phyloP scores from a whole-genome alignment of 2,797 vertebrate genomes.

The Melanotaenia pygmaea region DNA sequence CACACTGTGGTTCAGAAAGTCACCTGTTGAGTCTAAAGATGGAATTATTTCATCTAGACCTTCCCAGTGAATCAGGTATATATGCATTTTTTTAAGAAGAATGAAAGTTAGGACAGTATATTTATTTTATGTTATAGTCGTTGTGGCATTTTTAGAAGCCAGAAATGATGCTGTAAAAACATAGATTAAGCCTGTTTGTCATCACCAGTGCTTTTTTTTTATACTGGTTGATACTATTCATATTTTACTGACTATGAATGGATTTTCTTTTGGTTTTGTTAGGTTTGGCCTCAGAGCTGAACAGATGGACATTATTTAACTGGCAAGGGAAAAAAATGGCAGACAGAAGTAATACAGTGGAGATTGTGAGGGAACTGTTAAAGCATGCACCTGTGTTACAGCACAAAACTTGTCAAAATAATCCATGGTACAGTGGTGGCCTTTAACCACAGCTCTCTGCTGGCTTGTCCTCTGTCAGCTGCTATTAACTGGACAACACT shows the following conservation, averaged over 20 bases:
- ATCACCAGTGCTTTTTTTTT: not conserved
- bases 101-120: too few species aligned
- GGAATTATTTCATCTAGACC: not conserved
- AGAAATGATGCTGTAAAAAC: not conserved
- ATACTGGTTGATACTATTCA: not conserved
- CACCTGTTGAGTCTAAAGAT: too few species aligned
- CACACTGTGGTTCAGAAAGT: too few species aligned
- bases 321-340: not conserved
- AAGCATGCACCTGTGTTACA: not conserved
- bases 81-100: not conserved
- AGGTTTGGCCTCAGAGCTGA: conserved; percentile 6
- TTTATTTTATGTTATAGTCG: not conserved
- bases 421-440: conserved; percentile 6
- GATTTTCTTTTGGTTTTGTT: conserved; percentile 27
- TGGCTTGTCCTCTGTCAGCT: not conserved
- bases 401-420: conserved; percentile 28
- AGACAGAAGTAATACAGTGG: not conserved
- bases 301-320: conserved; percentile 16
- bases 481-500: conserved; percentile 8
- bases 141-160: not conserved
- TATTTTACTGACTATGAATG: conserved; percentile 12
- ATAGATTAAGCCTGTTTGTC: not conserved
- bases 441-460: conserved; percentile 22
- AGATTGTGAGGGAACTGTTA: conserved; percentile 4
- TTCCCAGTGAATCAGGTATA: not conserved